Percentiles rank a stretch among this genome's conserved stretches.
These are phyloP conservation scores for Chionodraco myersi DNA, from an alignment of 2,113 vertebrate species.

Conservation along the genomic window DNA sequence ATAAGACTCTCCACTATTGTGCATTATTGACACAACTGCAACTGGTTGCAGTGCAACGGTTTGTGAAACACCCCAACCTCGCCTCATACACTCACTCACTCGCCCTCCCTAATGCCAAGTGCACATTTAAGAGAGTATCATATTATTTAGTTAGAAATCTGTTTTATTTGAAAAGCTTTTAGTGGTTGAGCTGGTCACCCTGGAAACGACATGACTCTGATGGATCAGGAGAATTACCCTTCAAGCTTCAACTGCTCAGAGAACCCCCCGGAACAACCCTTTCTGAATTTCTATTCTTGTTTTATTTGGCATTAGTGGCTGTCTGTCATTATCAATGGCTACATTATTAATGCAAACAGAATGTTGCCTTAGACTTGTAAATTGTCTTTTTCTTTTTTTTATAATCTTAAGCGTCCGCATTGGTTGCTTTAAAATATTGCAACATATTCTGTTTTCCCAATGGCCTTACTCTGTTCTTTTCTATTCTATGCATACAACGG, in stretches of 20 bases:
- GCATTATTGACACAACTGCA: slow-evolving; percentile 73
- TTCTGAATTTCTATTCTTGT: slow-evolving; percentile 20
- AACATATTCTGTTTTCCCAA: slow-evolving; percentile 74
- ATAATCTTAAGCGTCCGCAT: slow-evolving; percentile 72
- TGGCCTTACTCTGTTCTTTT: slow-evolving; percentile 82
- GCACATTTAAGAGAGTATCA: slow-evolving; percentile 50
- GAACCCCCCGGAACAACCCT: too few species aligned
- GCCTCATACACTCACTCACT: slow-evolving; percentile 15
- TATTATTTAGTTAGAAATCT: slow-evolving; percentile 46
- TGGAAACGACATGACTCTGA: slow-evolving; percentile 67
- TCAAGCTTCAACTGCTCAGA: slow-evolving; percentile 35
- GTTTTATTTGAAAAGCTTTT: slow-evolving; percentile 56
- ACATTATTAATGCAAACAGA: slow-evolving; percentile 75
- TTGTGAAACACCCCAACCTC: slow-evolving; percentile 37
- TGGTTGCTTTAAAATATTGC: slow-evolving; percentile 70
- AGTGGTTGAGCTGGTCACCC: slow-evolving; percentile 65
- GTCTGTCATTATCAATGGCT: slow-evolving; percentile 58
- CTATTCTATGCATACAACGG: slow-evolving; percentile 83
- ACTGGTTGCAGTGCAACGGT: slow-evolving; percentile 76
- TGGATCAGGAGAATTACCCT: slow-evolving; percentile 58
- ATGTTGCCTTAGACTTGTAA: slow-evolving; percentile 84
- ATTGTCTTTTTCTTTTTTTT: slow-evolving; percentile 59
- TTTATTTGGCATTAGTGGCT: slow-evolving; percentile 52
- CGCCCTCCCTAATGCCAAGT: slow-evolving; percentile 39
- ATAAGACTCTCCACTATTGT: slow-evolving; percentile 53